These are phyloP conservation scores for Xylophagus ater DNA, from an alignment of 2,888 invertebrate species.

Conservation along the genomic window DNA sequence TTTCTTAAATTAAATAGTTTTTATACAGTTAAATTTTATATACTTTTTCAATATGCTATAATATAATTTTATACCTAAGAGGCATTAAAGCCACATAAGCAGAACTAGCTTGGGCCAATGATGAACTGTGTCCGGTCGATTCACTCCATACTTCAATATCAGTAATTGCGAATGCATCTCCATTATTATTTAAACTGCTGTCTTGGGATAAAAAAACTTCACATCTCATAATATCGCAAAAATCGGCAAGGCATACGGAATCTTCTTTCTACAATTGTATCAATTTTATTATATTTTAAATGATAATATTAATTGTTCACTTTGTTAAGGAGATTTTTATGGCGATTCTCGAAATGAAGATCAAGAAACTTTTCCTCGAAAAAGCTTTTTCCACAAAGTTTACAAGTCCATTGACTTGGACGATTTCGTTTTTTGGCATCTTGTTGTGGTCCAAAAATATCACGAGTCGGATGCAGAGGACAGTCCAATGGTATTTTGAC, in stretches of 20 bases:
- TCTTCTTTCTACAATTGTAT: constrained; percentile 63
- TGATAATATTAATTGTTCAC: constrained; percentile 35
- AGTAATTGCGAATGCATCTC: constrained; percentile 55
- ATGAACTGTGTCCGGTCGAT: constrained; percentile 45
- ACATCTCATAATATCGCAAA: constrained; percentile 93
- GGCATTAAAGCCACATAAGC: constrained; percentile 37
- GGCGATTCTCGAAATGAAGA: constrained; percentile 80
- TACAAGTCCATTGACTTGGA: constrained; percentile 82
- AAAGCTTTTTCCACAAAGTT: constrained; percentile 83
- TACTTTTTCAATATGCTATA: too few species aligned
- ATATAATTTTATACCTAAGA: constrained; percentile 28
- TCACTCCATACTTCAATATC: constrained; percentile 80
- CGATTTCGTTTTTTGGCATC: constrained; percentile 74
- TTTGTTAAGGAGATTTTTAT: constrained; percentile 73
- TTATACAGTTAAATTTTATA: too few species aligned
- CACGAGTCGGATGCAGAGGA: constrained; percentile 77
- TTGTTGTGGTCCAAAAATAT: constrained; percentile 80
- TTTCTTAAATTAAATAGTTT: too few species aligned
- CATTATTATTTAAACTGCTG: constrained; percentile 48
- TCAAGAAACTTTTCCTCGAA: constrained; percentile 80
- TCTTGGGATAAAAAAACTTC: constrained; percentile 73
- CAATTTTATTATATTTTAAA: background rate
- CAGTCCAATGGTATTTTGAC: constrained; percentile 78
- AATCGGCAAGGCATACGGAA: constrained; percentile 85
- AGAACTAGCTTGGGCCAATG: constrained; percentile 40